Conservation (phyloP, 1,140 invertebrate genomes). For the Drosophila micromelanica region DNA sequence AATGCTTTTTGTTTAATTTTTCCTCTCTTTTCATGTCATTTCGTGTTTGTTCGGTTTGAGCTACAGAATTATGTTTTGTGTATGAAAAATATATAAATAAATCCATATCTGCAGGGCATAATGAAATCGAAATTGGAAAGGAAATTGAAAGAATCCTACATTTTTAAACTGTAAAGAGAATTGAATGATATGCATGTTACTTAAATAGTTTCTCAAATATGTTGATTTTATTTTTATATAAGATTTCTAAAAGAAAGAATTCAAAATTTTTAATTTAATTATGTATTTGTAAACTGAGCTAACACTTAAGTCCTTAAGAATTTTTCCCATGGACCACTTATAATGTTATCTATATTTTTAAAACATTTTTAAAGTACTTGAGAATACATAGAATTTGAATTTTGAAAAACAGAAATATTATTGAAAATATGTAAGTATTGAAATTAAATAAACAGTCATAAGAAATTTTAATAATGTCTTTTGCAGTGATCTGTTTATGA, state of each 20-base stretch:
- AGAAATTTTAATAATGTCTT: too few relatives aligned
- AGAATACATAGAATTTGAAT: too few relatives aligned
- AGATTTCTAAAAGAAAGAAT: too few relatives aligned
- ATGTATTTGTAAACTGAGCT: too few relatives aligned
- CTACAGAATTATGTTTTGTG: conserved; percentile 60
- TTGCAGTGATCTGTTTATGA: too few relatives aligned
- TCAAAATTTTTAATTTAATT: too few relatives aligned
- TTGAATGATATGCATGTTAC: too few relatives aligned
- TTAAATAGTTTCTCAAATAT: too few relatives aligned
- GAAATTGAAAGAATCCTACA: not conserved
- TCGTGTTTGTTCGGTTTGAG: conserved; percentile 15
- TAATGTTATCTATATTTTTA: not conserved
- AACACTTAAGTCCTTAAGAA: not conserved
- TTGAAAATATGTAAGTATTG: too few relatives aligned
- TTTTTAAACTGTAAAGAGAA: too few relatives aligned
- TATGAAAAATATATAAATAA: conserved; percentile 62
- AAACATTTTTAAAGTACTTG: not conserved
- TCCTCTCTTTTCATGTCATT: conserved; percentile 35
- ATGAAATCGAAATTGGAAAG: conserved; percentile 42
- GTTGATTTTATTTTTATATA: not conserved
- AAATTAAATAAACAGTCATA: too few relatives aligned
- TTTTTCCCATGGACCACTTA: not conserved
- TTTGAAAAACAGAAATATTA: too few relatives aligned
- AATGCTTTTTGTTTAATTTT: conserved; percentile 74
- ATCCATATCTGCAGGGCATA: conserved; percentile 41